phyloP scores from a whole-genome alignment of 2,888 invertebrate species.

The Drosophila demipolita region DNA sequence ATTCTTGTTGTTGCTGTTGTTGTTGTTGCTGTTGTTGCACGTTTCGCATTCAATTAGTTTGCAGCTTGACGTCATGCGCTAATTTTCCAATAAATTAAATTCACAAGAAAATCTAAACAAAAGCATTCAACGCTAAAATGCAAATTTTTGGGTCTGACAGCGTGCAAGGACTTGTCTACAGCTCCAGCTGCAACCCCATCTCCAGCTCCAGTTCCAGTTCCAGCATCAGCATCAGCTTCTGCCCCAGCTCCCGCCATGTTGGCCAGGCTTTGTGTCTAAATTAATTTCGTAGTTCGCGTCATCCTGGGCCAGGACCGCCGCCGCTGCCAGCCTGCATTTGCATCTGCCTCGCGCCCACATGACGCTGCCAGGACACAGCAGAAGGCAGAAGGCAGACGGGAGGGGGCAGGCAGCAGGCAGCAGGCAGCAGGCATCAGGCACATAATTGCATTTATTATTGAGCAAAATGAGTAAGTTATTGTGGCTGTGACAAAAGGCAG shows the following conservation, averaged over 20 bases:
- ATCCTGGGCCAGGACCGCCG: constrained; percentile 32
- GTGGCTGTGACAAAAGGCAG: constrained; percentile 73
- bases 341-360: constrained; percentile 38
- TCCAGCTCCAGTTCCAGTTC: constrained; percentile 1
- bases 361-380: constrained; percentile 19
- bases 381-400: constrained; percentile 6
- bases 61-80: constrained; percentile 69
- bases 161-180: constrained; percentile 44
- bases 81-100: constrained; percentile 81
- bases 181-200: too few relatives aligned
- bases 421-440: constrained; percentile 47
- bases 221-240: constrained; percentile 6
- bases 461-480: constrained; percentile 81
- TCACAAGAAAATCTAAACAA: constrained; percentile 78
- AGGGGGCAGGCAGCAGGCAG: constrained; percentile 24
- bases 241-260: constrained; percentile 10
- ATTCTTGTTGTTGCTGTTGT: constrained; percentile 17
- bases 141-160: constrained; percentile 70
- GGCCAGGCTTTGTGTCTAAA: constrained; percentile 77
- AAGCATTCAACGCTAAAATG: constrained; percentile 75
- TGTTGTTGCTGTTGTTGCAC: constrained; percentile 31
- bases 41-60: constrained; percentile 73
- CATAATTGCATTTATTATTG: constrained; percentile 83
- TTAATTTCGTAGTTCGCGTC: constrained; percentile 72
- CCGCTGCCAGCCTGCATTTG: constrained; percentile 22